Evolutionary conservation across 2,888 invertebrate genomes (phyloP).

Genomic region (Coelopa pilipes): DNA sequence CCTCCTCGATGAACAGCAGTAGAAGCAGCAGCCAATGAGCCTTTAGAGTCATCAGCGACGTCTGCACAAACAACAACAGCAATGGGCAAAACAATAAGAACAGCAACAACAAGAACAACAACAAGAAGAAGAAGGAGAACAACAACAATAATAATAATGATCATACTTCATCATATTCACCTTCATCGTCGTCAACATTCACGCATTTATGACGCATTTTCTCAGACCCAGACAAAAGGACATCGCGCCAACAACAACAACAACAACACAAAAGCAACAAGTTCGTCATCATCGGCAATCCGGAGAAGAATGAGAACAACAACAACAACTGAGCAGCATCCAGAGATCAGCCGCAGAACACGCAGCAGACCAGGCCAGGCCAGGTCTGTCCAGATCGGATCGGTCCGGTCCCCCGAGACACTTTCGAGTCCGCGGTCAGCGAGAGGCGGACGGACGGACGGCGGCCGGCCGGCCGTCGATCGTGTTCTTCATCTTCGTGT

Average conservation of each 20-base stretch:
- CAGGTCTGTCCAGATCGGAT: slow-evolving; percentile 13
- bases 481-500: not conserved
- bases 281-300: too few species aligned
- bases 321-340: too few species aligned
- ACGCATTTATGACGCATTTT: slow-evolving; percentile 46
- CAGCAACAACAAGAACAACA: not conserved
- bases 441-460: not conserved
- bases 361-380: not conserved
- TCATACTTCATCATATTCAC: slow-evolving; percentile 24
- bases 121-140: not conserved
- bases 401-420: slow-evolving; percentile 37
- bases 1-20: not conserved
- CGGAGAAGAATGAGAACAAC: slow-evolving; percentile 3
- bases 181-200: slow-evolving; percentile 35
- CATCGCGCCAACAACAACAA: slow-evolving; percentile 20
- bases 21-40: not conserved
- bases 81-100: not conserved
- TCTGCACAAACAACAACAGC: not conserved
- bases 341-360: slow-evolving; percentile 1
- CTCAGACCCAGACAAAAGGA: slow-evolving; percentile 35
- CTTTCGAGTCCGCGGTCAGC: slow-evolving; percentile 10
- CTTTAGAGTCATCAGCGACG: not conserved
- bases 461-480: not conserved
- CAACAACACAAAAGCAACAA: not conserved
- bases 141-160: not conserved